These are phyloP conservation scores for Umimayanthus kanabou DNA, from an alignment of 92 coral and sea anemone genomes.

Conservation along the genomic window DNA sequence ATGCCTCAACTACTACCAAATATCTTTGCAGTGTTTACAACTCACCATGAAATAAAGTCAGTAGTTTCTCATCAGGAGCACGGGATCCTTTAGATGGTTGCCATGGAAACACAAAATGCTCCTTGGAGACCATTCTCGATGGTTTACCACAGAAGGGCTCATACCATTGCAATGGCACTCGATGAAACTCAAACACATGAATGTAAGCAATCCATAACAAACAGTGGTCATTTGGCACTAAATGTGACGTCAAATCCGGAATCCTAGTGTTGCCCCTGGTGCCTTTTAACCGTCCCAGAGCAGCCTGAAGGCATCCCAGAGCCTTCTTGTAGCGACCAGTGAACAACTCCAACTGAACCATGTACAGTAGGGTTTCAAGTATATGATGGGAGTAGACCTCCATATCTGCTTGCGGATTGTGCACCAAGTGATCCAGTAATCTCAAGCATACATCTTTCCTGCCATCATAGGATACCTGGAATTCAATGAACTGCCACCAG, in stretches of 20 bases:
- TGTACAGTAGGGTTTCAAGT: constrained; percentile 79
- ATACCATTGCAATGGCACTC: constrained; percentile 80
- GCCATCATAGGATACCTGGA: constrained; percentile 57
- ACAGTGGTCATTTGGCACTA: constrained; percentile 69
- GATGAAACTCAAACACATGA: constrained; percentile 94
- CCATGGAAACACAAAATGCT: constrained; percentile 93
- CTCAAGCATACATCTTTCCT: constrained; percentile 76
- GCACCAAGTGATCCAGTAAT: constrained; percentile 62
- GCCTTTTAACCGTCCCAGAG: constrained; percentile 53
- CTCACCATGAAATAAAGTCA: constrained; percentile 83
- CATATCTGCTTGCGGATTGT: constrained; percentile 35
- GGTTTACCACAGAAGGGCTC: constrained; percentile 77
- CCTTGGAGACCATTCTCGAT: constrained; percentile 86
- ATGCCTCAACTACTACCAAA: not conserved
- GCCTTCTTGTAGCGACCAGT: constrained; percentile 74
- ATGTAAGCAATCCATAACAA: constrained; percentile 87
- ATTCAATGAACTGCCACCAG: constrained; percentile 94
- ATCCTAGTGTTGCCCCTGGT: constrained; percentile 22
- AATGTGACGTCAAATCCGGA: constrained; percentile 52
- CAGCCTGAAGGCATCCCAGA: constrained; percentile 61
- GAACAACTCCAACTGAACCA: constrained; percentile 77
- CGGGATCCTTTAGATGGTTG: constrained; percentile 83
- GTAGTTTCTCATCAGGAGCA: constrained; percentile 72
- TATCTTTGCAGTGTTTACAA: not conserved
- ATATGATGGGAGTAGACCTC: constrained; percentile 81